Evolutionary conservation across 2,113 vertebrate genomes (phyloP).

Genomic region (Daboia siamensis): DNA sequence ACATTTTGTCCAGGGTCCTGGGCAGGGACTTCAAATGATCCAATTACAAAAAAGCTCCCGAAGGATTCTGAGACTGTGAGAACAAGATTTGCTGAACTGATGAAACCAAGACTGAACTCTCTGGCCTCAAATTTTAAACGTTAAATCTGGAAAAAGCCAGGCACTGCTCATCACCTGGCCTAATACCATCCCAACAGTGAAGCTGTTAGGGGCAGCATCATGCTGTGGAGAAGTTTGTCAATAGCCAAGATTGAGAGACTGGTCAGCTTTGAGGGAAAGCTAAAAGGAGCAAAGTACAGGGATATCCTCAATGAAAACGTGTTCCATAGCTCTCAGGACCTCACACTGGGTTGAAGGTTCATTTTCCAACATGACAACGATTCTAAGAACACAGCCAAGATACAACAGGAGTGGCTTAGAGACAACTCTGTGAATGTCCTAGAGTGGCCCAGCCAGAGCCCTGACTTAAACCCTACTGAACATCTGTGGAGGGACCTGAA

Average conservation of each 20-base stretch:
- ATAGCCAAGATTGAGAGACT: too few relatives aligned
- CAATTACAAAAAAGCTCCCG: background rate
- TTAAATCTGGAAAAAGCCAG: background rate
- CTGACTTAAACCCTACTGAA: background rate
- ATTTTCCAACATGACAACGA: background rate
- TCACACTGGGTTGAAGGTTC: background rate
- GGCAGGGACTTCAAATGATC: background rate
- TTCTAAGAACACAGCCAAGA: background rate
- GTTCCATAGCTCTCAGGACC: background rate
- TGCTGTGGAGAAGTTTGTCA: background rate
- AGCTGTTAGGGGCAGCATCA: background rate
- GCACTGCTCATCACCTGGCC: background rate
- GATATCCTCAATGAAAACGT: background rate
- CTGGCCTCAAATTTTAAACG: background rate
- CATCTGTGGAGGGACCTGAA: background rate
- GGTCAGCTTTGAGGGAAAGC: background rate
- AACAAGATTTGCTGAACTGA: background rate
- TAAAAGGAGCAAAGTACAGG: background rate
- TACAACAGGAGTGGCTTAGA: background rate
- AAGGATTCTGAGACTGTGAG: background rate
- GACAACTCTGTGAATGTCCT: background rate
- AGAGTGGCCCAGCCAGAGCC: background rate
- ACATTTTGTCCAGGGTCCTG: background rate
- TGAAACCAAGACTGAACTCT: background rate
- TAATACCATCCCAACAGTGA: background rate